Evolutionary conservation across 2,888 invertebrate species (phyloP).

Genomic region (Lasioglossum pauxillum): DNA sequence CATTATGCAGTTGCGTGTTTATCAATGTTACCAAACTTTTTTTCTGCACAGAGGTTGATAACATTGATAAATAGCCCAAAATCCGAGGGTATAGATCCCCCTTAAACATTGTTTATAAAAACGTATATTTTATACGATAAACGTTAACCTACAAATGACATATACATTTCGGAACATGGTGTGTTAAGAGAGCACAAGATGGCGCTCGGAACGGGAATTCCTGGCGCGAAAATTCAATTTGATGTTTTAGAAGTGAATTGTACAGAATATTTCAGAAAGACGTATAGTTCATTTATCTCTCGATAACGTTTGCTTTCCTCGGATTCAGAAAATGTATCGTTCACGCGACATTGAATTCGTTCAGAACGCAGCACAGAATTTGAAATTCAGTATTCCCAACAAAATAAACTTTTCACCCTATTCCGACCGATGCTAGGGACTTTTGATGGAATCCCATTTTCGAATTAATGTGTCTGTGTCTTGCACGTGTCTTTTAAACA

Average conservation of each 20-base stretch:
- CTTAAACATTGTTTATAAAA: not conserved
- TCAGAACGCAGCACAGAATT: not conserved
- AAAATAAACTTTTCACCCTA: not conserved
- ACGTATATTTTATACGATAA: not conserved
- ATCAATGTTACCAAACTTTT: too few species aligned
- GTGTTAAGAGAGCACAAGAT: too few species aligned
- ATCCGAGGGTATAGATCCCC: too few species aligned
- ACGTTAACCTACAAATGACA: too few species aligned
- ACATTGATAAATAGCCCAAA: too few species aligned
- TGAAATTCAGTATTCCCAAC: not conserved
- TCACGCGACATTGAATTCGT: not conserved
- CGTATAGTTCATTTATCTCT: not conserved
- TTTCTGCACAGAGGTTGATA: too few species aligned
- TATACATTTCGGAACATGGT: too few species aligned
- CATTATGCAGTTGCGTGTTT: too few species aligned
- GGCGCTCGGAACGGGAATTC: too few species aligned
- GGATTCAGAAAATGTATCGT: not conserved
- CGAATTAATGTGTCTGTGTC: not conserved
- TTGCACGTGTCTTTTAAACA: conserved; percentile 24
- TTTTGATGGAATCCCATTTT: not conserved
- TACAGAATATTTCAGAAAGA: not conserved
- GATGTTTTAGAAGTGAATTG: not conserved
- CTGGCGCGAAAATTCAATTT: not conserved
- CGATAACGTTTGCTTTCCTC: not conserved
- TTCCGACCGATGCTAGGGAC: not conserved